Evolutionary conservation across 2,888 invertebrate genomes (phyloP).

Genomic region (Acanthosepion esculentum): DNA sequence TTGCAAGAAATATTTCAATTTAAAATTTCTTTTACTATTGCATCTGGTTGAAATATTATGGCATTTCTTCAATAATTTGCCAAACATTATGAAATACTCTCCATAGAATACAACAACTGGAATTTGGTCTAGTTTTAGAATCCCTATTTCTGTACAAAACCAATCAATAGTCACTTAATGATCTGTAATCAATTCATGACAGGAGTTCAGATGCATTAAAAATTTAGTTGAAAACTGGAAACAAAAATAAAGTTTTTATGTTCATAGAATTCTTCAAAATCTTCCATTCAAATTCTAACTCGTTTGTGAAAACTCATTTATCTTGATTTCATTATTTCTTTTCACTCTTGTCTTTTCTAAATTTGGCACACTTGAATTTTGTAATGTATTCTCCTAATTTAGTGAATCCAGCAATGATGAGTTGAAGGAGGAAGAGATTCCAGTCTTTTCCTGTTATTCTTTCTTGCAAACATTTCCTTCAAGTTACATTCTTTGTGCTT

Average conservation of each 20-base stretch:
- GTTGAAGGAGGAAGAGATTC: neutral
- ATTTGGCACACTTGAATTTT: neutral
- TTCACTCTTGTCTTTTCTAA: neutral
- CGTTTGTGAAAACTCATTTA: neutral
- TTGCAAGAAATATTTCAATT: too few species aligned
- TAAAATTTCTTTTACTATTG: too few species aligned
- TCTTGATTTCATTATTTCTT: neutral
- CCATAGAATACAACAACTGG: too few species aligned
- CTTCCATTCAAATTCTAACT: neutral
- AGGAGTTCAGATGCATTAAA: too few species aligned
- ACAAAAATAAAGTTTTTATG: neutral
- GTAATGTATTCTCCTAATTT: neutral
- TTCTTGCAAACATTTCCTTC: neutral
- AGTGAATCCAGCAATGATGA: neutral
- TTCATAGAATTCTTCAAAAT: neutral
- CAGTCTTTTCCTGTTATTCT: neutral
- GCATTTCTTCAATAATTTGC: too few species aligned
- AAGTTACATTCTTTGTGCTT: constrained; percentile 2
- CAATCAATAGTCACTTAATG: too few species aligned
- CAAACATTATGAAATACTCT: too few species aligned
- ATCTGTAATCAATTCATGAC: too few species aligned
- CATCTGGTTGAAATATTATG: too few species aligned
- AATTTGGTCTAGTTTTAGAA: too few species aligned
- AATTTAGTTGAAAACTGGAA: too few species aligned
- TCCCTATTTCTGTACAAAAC: too few species aligned